Evolutionary conservation across 2,888 invertebrate species (phyloP), one percentile per base, ranked within the genome.

Genomic region (Limnephilus marmoratus): DNA sequence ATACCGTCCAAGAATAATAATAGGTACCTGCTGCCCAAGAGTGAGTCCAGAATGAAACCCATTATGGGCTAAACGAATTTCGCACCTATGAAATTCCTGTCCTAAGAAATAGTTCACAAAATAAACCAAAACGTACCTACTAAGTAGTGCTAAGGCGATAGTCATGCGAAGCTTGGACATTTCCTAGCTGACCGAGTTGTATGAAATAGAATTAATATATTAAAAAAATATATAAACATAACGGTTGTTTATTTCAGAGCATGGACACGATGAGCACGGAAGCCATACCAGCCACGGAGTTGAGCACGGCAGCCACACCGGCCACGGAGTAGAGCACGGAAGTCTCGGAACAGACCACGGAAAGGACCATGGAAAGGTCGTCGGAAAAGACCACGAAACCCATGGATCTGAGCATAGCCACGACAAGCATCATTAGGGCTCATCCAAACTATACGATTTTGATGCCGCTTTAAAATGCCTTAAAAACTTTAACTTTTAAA

Each of bases 251-350:
- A 9, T 68, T 68, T 68, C 68, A 68, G 83, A 34, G 7, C 82
- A 83, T 5, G 68, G 24, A 5, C 82, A 83, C 82, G 82, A 83
- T 24, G 68, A 24, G 1, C 82, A 83, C 82, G 82, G 34, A 34
- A 24, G 15, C 24, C 88, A 88, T 3, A 7, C 18, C 18, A 1
- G 24, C 68, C 24, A 68, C 68, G 68, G 24, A 5, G 13, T n/a
- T 9, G 81, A 41, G n/a, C 90, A 89, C n/a, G 29, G 18, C 15
- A 31, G 53, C 13, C 89, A 89, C 31, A 24, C 53, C 12, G 68
- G 80, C 89, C 89, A 89, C 68, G 89, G 81, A 80, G 41, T 3
- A 3, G 49, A 45, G 41, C 81, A 81, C 4, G 82, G 31, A 82
- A 5, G 11, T 29, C 5, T 18, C 31, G 81, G 81, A 41, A 4